Percentiles rank a stretch among this genome's conserved stretches.
phyloP scores from a whole-genome alignment of 2,113 vertebrate genomes.

The Nansenia antarctica region DNA sequence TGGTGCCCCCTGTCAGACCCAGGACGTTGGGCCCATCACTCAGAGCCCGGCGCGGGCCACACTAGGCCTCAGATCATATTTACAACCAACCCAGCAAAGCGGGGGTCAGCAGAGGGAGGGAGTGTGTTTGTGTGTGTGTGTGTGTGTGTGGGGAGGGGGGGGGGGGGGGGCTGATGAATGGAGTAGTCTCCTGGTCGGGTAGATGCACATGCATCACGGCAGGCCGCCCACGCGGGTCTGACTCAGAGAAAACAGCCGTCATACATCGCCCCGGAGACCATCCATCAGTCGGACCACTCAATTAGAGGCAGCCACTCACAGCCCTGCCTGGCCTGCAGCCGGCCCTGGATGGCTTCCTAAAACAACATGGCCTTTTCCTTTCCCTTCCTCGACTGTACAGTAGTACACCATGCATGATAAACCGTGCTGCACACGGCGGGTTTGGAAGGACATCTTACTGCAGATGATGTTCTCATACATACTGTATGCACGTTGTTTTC shows the following conservation, averaged over 20 bases:
- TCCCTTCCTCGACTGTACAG: too few species aligned
- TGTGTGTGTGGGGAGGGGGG: slow-evolving; percentile 51
- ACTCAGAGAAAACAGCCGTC: slow-evolving; percentile 46
- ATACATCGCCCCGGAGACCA: slow-evolving; percentile 58
- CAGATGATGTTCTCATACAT: too few species aligned
- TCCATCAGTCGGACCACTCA: slow-evolving; percentile 62
- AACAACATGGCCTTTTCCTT: background rate
- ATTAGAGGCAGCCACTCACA: slow-evolving; percentile 48
- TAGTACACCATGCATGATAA: too few species aligned
- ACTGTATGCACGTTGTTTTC: too few species aligned
- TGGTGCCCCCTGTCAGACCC: slow-evolving; percentile 23
- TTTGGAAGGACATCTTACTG: too few species aligned
- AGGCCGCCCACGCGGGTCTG: slow-evolving; percentile 44
- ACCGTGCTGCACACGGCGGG: too few species aligned
- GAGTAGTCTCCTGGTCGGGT: slow-evolving; percentile 2
- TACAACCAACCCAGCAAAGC: slow-evolving; percentile 55
- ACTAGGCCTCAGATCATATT: slow-evolving; percentile 62
- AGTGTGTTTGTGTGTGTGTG: too few species aligned
- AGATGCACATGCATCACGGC: slow-evolving; percentile 59
- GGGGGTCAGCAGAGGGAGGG: slow-evolving; percentile 44
- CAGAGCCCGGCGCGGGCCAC: slow-evolving; percentile 31
- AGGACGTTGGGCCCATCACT: slow-evolving; percentile 54
- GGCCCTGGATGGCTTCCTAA: background rate
- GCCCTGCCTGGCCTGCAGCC: background rate
- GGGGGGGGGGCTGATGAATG: slow-evolving; percentile 25